phyloP scores from a whole-genome alignment of 2,797 vertebrate species.

The Gastrophryne carolinensis region DNA sequence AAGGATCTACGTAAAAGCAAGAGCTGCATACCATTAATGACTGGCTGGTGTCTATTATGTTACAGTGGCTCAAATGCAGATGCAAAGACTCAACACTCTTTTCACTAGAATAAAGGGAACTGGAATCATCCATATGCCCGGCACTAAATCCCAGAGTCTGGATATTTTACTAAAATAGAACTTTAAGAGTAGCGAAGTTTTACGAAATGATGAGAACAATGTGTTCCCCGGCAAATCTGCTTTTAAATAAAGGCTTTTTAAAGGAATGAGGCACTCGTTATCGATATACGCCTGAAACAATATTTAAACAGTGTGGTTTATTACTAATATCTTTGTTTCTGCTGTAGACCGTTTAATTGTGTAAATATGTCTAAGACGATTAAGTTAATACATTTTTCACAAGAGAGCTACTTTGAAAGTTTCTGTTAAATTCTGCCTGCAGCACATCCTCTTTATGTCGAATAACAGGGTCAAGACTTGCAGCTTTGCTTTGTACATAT shows the following conservation, averaged over 20 bases:
- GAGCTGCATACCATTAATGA: not conserved
- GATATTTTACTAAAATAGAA: slow-evolving; percentile 20
- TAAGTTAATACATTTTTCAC: slow-evolving; percentile 1
- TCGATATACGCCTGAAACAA: slow-evolving; percentile 15
- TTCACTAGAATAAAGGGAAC: not conserved
- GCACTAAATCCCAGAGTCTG: not conserved
- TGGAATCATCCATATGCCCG: slow-evolving; percentile 7
- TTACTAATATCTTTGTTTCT: slow-evolving; percentile 6
- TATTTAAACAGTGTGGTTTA: slow-evolving; percentile 21
- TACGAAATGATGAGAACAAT: slow-evolving; percentile 32
- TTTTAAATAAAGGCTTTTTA: slow-evolving; percentile 6
- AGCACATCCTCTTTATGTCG: slow-evolving; percentile 14
- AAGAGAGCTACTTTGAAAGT: slow-evolving; percentile 1
- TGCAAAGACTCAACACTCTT: not conserved
- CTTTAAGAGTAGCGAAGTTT: slow-evolving; percentile 21
- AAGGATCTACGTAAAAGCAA: not conserved
- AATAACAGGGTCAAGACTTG: not conserved
- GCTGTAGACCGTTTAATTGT: slow-evolving; percentile 4
- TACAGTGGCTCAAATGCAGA: not conserved
- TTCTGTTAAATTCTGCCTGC: slow-evolving; percentile 8
- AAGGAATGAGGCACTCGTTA: not conserved
- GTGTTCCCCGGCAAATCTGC: slow-evolving; percentile 4
- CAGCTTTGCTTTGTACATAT: too few relatives aligned
- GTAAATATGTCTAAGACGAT: slow-evolving; percentile 8
- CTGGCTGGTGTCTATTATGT: not conserved